These are phyloP conservation scores for Alloscopus bannaensis DNA, from an alignment of 2,888 invertebrate species.

Conservation along the genomic window DNA sequence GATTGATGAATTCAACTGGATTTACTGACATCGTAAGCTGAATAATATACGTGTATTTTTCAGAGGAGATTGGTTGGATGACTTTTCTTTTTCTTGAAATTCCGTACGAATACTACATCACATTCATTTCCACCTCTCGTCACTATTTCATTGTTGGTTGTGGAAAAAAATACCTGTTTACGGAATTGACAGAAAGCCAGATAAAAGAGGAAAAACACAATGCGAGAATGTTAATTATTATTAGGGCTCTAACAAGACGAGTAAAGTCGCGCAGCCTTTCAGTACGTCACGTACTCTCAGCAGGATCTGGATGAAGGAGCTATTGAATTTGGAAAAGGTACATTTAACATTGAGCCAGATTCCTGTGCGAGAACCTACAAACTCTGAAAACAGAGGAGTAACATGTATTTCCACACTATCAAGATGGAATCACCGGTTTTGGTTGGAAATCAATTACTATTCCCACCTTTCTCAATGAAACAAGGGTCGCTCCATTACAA, in stretches of 20 bases:
- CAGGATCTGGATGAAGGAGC: conserved; percentile 1
- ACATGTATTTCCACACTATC: too few relatives aligned
- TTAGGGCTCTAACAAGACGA: conserved; percentile 35
- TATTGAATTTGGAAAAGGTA: neutral
- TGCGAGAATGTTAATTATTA: conserved; percentile 57
- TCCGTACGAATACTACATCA: too few relatives aligned
- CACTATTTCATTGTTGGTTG: neutral
- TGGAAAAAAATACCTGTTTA: conserved; percentile 17
- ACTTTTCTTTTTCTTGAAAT: neutral
- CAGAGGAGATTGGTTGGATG: too few relatives aligned
- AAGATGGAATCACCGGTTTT: too few relatives aligned
- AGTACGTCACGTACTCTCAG: conserved; percentile 57
- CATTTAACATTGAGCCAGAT: neutral
- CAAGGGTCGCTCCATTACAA: too few relatives aligned
- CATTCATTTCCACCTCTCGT: too few relatives aligned
- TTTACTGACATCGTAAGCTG: too few relatives aligned
- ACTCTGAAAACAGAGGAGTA: too few relatives aligned
- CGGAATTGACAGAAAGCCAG: conserved; percentile 41
- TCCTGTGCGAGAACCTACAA: too few relatives aligned
- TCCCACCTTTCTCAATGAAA: too few relatives aligned
- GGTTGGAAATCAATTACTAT: too few relatives aligned
- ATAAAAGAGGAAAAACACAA: conserved; percentile 30
- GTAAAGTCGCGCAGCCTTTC: conserved; percentile 17
- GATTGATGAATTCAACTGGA: conserved; percentile 18
- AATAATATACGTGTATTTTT: too few relatives aligned